These are phyloP conservation scores for Pissodes strobi DNA, from an alignment of 1,140 invertebrate species.

Conservation along the genomic window DNA sequence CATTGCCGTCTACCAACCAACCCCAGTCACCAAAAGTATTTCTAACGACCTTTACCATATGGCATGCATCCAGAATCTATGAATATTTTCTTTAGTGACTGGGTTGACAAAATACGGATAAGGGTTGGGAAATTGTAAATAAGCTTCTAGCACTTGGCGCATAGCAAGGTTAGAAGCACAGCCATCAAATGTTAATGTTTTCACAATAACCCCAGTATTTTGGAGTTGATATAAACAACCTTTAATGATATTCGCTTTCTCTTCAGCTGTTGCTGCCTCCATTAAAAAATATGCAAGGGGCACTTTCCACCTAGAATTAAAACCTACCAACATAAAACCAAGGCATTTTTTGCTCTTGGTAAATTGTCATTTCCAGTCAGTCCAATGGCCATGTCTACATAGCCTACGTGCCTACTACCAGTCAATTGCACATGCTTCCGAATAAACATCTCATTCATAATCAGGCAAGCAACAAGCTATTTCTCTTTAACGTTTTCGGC, in stretches of 20 bases:
- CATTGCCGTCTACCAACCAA: background rate
- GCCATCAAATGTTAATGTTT: constrained; percentile 51
- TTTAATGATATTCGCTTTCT: constrained; percentile 42
- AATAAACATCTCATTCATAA: constrained; percentile 46
- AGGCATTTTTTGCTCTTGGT: constrained; percentile 43
- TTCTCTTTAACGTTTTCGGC: background rate
- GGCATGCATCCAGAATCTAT: constrained; percentile 37
- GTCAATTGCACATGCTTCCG: constrained; percentile 38
- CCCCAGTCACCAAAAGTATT: constrained; percentile 4
- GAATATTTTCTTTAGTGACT: constrained; percentile 31
- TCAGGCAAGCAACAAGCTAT: constrained; percentile 1
- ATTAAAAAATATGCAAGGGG: constrained; percentile 52
- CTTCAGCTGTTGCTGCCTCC: constrained; percentile 31
- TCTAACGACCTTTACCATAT: too few species aligned
- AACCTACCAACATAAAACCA: constrained; percentile 46
- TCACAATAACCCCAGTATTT: constrained; percentile 28
- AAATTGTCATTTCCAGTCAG: constrained; percentile 16
- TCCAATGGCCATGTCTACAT: constrained; percentile 35
- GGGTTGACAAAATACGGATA: constrained; percentile 41
- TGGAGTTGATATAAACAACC: constrained; percentile 33
- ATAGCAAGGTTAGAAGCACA: constrained; percentile 40
- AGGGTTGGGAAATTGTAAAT: constrained; percentile 33
- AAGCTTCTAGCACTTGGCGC: constrained; percentile 34
- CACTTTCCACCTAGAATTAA: constrained; percentile 50
- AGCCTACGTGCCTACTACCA: constrained; percentile 32